Evolutionary conservation across 1,140 invertebrate genomes (phyloP).

Genomic region (Bilobella aurantiaca): DNA sequence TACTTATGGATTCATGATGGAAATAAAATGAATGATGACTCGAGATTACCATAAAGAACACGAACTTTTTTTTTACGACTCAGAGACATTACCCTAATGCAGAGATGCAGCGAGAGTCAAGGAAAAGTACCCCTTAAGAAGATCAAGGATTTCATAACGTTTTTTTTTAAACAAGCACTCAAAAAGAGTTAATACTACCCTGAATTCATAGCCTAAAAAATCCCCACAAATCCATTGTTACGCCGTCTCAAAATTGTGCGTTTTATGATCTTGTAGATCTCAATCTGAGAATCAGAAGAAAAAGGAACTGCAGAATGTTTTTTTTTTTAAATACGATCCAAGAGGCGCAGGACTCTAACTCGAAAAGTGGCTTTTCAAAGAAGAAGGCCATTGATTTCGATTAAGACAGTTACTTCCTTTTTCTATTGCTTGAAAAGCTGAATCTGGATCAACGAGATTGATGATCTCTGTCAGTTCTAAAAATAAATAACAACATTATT

Average conservation of each 20-base stretch:
- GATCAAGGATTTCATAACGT: no score
- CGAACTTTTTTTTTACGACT: not conserved
- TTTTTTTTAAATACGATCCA: no score
- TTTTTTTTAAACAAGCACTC: no score
- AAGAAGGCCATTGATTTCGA: not conserved
- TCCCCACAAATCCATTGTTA: no score
- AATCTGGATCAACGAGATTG: not conserved
- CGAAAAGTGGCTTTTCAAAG: not conserved
- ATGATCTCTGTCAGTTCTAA: not conserved
- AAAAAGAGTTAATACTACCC: no score
- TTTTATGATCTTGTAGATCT: no score
- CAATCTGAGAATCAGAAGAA: no score
- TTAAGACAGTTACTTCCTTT: not conserved
- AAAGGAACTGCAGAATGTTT: no score
- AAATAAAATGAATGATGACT: not conserved
- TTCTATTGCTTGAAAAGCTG: not conserved
- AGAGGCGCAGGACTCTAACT: no score
- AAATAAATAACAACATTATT: not conserved
- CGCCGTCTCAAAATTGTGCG: no score
- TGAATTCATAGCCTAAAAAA: no score
- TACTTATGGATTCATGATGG: not conserved
- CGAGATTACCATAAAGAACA: not conserved
- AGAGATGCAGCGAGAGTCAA: not conserved
- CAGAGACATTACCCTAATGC: no score
- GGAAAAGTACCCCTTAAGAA: not conserved